Evolutionary conservation across 2,113 vertebrate genomes (phyloP), one percentile per base, ranked within the genome.

Genomic region (Fukomys damarensis): DNA sequence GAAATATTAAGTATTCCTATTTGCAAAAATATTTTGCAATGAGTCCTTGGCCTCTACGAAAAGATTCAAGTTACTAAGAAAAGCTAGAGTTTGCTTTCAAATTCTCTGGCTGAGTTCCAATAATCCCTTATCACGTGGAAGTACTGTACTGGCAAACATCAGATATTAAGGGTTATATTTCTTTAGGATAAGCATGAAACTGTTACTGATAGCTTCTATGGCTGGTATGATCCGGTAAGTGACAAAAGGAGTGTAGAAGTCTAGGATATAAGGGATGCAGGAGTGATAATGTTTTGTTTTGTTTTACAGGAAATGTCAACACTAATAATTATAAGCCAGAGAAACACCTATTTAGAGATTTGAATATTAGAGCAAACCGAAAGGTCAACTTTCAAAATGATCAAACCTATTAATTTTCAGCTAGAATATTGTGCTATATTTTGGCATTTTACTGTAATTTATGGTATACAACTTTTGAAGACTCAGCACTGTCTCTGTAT

Each of bases 131-230:
- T 11, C 61, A 63, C 9, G 46, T 49, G n/a, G n/a, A n/a, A 63
- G 28, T 63, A 30, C 28, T 12, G 61, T 63, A 32, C 63, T 5
- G 63, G 63, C 30, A 65, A 65, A 65, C 32, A 32, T 65, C 30
- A 66, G 65, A 35, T 54, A 61, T 49, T 97, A 86, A 19, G 1
- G 49, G 96, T 96, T 77, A 97, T 95, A 95, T 94, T 95, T 98
- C 98, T 99, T 98, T 99, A 98, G 98, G 98, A 98, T 95, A 95
- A 49, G 98, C 97, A 97, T 97, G 93, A 84, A 98, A 97, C 82
- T 89, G 93, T 90, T 97, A 65, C 72, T 95, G 80, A 95, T 61
- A 95, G 65, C 65, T 14, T 65, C 63, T 30, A 32, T 14, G 30
- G 28, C 30, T 65, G 3, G 4, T 3, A 32, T 65, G 14, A 32